Evolutionary conservation across 2,888 invertebrate genomes (phyloP).

Genomic region (Esperia sulphurella): DNA sequence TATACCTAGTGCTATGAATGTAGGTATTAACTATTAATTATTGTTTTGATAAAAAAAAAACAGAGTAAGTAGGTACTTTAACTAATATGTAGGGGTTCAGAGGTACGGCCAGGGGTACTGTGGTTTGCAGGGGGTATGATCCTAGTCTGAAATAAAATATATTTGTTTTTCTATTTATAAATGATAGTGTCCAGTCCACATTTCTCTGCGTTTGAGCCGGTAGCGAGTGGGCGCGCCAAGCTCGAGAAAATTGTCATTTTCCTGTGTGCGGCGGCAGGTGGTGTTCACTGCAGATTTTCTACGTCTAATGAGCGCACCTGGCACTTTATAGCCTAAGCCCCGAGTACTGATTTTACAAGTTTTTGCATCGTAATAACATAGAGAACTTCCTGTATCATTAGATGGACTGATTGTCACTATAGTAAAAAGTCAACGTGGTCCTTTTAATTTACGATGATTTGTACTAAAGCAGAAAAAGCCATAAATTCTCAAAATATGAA

Average conservation of each 20-base stretch:
- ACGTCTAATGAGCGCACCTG: constrained; percentile 49
- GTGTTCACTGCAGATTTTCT: constrained; percentile 47
- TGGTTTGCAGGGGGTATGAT: no score
- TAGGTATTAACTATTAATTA: no score
- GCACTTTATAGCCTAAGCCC: constrained; percentile 20
- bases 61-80: no score
- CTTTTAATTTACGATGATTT: background rate
- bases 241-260: constrained; percentile 61
- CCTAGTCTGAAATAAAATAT: no score
- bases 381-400: constrained; percentile 37
- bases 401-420: constrained; percentile 3
- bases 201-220: background rate
- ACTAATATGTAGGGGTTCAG: no score
- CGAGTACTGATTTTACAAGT: constrained; percentile 35
- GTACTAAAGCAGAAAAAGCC: no score
- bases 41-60: no score
- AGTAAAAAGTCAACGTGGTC: background rate
- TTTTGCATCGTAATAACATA: constrained; percentile 42
- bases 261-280: constrained; percentile 38
- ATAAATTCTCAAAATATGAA: no score
- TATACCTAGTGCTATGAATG: no score
- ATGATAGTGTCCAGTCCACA: background rate
- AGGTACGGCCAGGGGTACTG: no score
- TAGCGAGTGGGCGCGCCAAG: constrained; percentile 12
- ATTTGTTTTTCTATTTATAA: background rate